Base-by-base conservation (phyloP, 2,113 vertebrate species). In the Oryzias curvinotus region DNA sequence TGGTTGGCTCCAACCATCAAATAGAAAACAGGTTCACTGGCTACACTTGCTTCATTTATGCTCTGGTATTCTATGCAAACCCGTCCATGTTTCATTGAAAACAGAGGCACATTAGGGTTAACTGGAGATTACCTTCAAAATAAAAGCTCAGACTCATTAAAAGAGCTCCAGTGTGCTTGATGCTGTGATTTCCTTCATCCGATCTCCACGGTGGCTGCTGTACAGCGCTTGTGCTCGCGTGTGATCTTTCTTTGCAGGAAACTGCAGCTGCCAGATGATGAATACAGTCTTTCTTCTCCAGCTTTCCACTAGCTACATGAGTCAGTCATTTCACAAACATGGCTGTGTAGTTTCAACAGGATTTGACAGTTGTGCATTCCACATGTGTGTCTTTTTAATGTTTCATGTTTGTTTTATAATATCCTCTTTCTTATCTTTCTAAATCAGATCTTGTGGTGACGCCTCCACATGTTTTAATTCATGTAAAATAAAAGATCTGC, bases 121-220 rank as follows among this genome's bases (percentile, higher is more conserved):
- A 36, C 26, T 26, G 43, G 7, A 28, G 2, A 4, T 19, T 36
- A 14, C 43, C 10, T 76, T 76, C 64, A 58, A 58, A 73, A 65
- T 44, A 80, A 80, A 71, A 64, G 60, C 60, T 50, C 30, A 18
- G 5, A 16, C 30, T 6, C 5, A 36, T 36, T n/a, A 30, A 57
- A 49, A 23, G 15, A 26, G 56, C 51, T 50, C 13, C 49, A 52
- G 36, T 30, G 21, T 48, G 52, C 19, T 62, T 58, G 41, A 19
- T 26, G 25, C 50, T 46, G 19, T 14, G 28, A 53, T 28, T 52
- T 28, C 50, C 21, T 25, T 16, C 14, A 52, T 50, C 46, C n/a
- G 12, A 47, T 7, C n/a, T 47, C 45, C 45, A n/a, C 45, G 3
- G n/a, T 10, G n/a, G 19, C 15, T 48, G 19, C 47, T 48, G 47